These are phyloP conservation scores for Drosophila orena DNA, from an alignment of 1,140 invertebrate species.

Conservation along the genomic window DNA sequence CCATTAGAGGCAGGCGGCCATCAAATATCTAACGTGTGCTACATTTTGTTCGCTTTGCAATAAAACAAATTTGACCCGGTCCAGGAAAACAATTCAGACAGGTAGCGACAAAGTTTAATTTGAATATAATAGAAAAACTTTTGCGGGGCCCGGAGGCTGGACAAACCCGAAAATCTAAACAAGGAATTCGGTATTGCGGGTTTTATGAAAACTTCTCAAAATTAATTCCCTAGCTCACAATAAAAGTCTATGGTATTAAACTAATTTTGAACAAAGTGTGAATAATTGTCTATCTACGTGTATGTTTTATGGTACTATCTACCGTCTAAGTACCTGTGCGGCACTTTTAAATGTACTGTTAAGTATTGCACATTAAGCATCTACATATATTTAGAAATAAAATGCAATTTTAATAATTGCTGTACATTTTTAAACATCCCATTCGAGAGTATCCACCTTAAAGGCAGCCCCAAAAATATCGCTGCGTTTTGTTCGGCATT, in stretches of 20 bases:
- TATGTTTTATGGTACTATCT: too few species aligned
- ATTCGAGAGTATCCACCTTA: neutral
- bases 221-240: neutral
- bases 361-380: too few species aligned
- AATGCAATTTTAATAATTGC: too few species aligned
- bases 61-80: constrained; percentile 41
- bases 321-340: too few species aligned
- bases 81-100: constrained; percentile 40
- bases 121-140: constrained; percentile 84
- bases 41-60: constrained; percentile 31
- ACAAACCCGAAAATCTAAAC: constrained; percentile 9
- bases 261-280: neutral
- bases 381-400: too few species aligned
- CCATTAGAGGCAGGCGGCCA: constrained; percentile 33
- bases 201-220: neutral
- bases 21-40: constrained; percentile 51
- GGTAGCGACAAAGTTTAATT: constrained; percentile 72
- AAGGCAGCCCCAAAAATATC: neutral
- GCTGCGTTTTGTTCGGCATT: constrained; percentile 24
- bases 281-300: too few species aligned
- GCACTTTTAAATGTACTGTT: too few species aligned
- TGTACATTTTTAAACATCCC: too few species aligned
- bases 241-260: neutral
- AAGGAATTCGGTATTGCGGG: neutral
- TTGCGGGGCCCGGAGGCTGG: constrained; percentile 4